These are phyloP conservation scores for Oryzias melastigma DNA, from an alignment of 2,113 vertebrate species.

Conservation along the genomic window DNA sequence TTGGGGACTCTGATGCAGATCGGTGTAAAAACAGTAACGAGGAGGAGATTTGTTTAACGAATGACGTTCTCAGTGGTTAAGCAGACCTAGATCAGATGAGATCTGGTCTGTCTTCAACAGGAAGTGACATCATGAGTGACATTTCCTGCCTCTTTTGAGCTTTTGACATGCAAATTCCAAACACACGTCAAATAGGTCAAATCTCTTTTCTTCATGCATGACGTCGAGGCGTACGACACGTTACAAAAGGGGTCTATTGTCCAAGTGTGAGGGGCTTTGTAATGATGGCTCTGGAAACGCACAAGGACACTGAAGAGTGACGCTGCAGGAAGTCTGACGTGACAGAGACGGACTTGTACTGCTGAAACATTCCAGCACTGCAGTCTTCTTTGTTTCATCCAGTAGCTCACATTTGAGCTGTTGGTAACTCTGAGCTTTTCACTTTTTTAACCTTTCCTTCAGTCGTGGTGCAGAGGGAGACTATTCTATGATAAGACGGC, in stretches of 20 bases:
- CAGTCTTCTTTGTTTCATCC: constrained; percentile 5
- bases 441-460: no score
- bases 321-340: constrained; percentile 61
- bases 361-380: constrained; percentile 21
- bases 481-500: no score
- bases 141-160: constrained; percentile 15
- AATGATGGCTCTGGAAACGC: constrained; percentile 43
- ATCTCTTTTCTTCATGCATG: neutral
- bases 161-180: constrained; percentile 41
- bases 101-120: constrained; percentile 28
- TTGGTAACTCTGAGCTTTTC: neutral
- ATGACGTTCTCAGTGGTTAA: constrained; percentile 30
- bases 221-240: constrained; percentile 10
- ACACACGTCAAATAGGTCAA: constrained; percentile 23
- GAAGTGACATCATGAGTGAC: constrained; percentile 57
- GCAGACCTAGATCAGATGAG: constrained; percentile 22
- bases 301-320: constrained; percentile 58
- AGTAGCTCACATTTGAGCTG: constrained; percentile 10
- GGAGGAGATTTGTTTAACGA: constrained; percentile 3
- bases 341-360: constrained; percentile 51
- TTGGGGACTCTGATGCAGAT: constrained; percentile 16
- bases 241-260: constrained; percentile 55
- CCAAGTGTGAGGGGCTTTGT: constrained; percentile 41
- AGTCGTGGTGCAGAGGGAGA: no score
- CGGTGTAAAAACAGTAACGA: neutral